These are phyloP conservation scores for Piaya cayana DNA, from an alignment of 2,113 vertebrate species.

Conservation along the genomic window DNA sequence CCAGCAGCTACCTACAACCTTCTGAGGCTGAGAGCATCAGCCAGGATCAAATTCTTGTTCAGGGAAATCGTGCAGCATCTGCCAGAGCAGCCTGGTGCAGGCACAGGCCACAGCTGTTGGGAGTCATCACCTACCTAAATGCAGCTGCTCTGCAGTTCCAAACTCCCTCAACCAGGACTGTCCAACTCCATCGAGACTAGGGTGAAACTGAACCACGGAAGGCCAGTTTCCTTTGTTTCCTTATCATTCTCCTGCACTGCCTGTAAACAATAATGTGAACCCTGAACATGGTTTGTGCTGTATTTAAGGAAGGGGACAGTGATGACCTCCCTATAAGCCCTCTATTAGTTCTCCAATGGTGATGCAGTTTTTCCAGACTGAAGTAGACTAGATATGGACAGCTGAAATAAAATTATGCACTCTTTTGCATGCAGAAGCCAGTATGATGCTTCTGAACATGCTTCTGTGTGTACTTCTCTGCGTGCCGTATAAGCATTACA, in stretches of 20 bases:
- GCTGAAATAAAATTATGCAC: background rate
- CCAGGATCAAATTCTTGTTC: background rate
- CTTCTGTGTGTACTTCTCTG: background rate
- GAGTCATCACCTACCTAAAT: background rate
- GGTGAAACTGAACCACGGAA: background rate
- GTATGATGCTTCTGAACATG: background rate
- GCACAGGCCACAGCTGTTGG: background rate
- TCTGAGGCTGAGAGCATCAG: background rate
- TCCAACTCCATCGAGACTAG: background rate
- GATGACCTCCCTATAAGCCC: background rate
- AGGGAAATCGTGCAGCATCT: accelerated
- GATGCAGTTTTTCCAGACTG: background rate
- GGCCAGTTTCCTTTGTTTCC: background rate
- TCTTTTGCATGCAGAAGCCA: background rate
- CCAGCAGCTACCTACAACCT: background rate
- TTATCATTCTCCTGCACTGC: background rate
- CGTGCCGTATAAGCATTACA: background rate
- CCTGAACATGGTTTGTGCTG: background rate
- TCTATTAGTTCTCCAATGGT: background rate
- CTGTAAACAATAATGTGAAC: accelerated
- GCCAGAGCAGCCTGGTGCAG: background rate
- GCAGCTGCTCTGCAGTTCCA: background rate
- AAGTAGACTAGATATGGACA: background rate
- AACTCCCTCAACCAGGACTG: background rate
- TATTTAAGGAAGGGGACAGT: background rate